Percentiles rank a stretch among this genome's conserved stretches.
Conservation (phyloP, 2,888 invertebrate genomes). For the Leptinotarsa juncta region DNA sequence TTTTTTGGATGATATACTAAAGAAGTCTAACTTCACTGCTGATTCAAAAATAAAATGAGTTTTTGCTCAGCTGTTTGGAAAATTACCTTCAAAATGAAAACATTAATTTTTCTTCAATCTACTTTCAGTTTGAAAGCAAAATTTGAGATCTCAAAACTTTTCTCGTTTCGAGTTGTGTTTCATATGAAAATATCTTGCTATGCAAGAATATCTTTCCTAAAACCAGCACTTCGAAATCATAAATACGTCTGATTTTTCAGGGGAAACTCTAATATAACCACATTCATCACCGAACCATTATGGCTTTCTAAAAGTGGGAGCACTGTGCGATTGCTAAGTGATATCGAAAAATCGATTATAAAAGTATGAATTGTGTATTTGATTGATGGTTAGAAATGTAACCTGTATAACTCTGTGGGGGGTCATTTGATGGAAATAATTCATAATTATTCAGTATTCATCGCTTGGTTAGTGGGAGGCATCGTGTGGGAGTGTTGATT, state of each 20-base stretch:
- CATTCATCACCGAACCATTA: background rate
- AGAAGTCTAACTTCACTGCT: too few relatives aligned
- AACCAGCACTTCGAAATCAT: too few relatives aligned
- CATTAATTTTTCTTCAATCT: too few relatives aligned
- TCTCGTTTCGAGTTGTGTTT: background rate
- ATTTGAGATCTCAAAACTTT: background rate
- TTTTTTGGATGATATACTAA: too few relatives aligned
- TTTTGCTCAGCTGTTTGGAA: too few relatives aligned
- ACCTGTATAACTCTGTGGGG: background rate
- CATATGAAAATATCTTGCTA: too few relatives aligned
- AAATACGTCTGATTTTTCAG: too few relatives aligned
- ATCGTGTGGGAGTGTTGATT: conserved; percentile 2
- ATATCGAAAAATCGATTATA: background rate
- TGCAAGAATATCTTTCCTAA: too few relatives aligned
- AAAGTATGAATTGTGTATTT: background rate
- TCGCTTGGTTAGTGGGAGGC: background rate
- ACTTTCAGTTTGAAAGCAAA: too few relatives aligned
- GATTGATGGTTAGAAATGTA: background rate
- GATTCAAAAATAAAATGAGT: too few relatives aligned
- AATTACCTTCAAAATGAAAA: too few relatives aligned
- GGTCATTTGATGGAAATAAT: background rate
- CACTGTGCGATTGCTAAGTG: background rate
- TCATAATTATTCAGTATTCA: background rate
- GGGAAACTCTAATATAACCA: background rate
- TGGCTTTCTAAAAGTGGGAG: background rate